phyloP scores from a whole-genome alignment of 1,140 invertebrate genomes.

The Ostrea denselamellosa region DNA sequence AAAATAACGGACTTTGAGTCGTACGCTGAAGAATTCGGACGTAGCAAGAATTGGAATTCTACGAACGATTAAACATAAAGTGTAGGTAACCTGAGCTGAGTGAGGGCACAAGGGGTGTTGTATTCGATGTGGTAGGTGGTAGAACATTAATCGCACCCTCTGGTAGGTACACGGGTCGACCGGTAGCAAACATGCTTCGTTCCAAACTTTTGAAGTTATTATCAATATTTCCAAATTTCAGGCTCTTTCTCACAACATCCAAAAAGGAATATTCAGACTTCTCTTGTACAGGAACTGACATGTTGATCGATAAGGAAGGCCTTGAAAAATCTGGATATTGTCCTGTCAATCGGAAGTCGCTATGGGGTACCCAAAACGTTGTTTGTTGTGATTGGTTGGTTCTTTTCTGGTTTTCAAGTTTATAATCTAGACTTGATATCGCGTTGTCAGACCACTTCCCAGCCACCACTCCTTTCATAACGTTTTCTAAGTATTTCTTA shows the following conservation, averaged over 20 bases:
- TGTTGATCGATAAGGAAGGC: not conserved
- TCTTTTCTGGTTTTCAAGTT: not conserved
- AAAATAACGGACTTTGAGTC: too few relatives aligned
- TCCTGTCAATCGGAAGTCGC: not conserved
- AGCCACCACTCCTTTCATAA: conserved; percentile 5
- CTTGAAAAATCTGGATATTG: not conserved
- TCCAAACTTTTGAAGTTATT: not conserved
- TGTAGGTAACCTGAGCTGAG: not conserved
- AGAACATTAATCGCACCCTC: not conserved
- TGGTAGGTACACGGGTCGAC: not conserved
- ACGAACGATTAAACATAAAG: too few relatives aligned
- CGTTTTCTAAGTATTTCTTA: conserved; percentile 10
- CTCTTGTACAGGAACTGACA: not conserved
- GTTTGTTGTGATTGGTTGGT: conserved; percentile 1
- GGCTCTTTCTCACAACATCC: not conserved
- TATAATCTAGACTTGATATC: not conserved
- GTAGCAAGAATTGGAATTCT: too few relatives aligned
- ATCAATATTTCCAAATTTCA: not conserved
- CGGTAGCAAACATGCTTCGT: not conserved
- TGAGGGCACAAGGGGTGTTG: not conserved
- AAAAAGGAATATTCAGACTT: not conserved
- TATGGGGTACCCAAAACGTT: not conserved
- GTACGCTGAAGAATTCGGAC: too few relatives aligned
- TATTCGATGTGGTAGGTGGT: not conserved
- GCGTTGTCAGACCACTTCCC: conserved; percentile 5